Evolutionary conservation across 2,113 vertebrate species (phyloP).

Genomic region (Nycticorax nycticorax): DNA sequence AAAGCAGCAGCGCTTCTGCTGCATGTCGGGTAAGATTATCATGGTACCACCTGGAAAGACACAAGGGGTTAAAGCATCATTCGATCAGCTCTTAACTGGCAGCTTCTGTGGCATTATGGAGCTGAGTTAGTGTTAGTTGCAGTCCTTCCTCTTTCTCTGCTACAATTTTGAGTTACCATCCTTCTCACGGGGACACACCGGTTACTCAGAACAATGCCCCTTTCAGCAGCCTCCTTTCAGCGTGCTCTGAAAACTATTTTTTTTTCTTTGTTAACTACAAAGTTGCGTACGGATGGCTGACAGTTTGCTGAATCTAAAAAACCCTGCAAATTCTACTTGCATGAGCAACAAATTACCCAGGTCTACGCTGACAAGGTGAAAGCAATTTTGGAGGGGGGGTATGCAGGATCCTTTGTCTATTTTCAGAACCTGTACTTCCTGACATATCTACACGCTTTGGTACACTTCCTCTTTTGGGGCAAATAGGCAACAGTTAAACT

Average conservation of each 20-base stretch:
- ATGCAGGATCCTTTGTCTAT: neutral
- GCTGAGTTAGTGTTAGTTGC: neutral
- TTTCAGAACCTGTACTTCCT: constrained; percentile 62
- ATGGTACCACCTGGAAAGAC: constrained; percentile 89
- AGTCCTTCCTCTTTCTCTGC: no score
- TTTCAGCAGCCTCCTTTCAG: neutral
- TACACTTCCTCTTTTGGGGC: constrained; percentile 38
- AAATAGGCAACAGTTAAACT: neutral
- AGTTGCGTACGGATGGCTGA: neutral
- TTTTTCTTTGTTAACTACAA: neutral
- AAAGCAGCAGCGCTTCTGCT: constrained; percentile 90
- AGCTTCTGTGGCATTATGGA: neutral
- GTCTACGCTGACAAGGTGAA: neutral
- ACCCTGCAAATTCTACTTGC: neutral
- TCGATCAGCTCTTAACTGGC: neutral
- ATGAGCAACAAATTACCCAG: neutral
- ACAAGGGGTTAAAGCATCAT: neutral
- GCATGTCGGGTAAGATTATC: constrained; percentile 87
- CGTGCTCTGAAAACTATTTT: rapidly evolving
- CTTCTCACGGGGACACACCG: neutral
- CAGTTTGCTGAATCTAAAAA: neutral
- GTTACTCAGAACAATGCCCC: neutral
- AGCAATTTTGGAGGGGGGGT: neutral
- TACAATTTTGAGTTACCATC: neutral
- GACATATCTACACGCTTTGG: neutral